Evolutionary conservation across 2,797 vertebrate species (phyloP).

Genomic region (Hylomyscus alleni): DNA sequence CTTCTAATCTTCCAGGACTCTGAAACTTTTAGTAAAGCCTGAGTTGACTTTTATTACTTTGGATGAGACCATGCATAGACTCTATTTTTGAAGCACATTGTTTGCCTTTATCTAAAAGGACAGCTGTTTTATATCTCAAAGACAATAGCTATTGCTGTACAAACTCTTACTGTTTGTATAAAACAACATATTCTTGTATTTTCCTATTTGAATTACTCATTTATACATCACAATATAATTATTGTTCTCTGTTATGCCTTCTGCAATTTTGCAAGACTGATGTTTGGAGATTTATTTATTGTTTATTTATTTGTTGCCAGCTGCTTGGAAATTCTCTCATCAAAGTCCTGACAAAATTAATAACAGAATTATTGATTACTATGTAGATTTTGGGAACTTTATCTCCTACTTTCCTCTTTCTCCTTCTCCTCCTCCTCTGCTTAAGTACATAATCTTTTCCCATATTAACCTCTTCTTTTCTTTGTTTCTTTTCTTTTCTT

Average conservation of each 20-base stretch:
- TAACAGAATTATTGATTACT: slow-evolving; percentile 20
- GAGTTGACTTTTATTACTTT: slow-evolving; percentile 40
- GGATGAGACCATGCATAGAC: background rate
- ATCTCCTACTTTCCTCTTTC: background rate
- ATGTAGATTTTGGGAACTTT: background rate
- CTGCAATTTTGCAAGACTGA: background rate
- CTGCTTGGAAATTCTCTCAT: slow-evolving; percentile 48
- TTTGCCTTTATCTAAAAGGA: slow-evolving; percentile 59
- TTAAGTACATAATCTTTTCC: no score
- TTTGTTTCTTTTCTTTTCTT: no score
- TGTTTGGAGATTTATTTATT: slow-evolving; percentile 32
- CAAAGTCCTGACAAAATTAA: slow-evolving; percentile 43
- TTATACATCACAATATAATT: slow-evolving; percentile 61
- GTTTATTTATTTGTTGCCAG: slow-evolving; percentile 2
- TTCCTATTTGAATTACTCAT: slow-evolving; percentile 64
- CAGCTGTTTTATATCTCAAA: background rate
- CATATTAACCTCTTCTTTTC: no score
- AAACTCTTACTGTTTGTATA: slow-evolving; percentile 58
- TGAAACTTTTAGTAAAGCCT: slow-evolving; percentile 58
- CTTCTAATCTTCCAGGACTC: slow-evolving; percentile 51
- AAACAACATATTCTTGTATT: slow-evolving; percentile 66
- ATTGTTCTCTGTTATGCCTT: slow-evolving; percentile 14
- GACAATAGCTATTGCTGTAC: slow-evolving; percentile 49
- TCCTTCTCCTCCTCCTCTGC: background rate
- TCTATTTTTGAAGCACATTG: slow-evolving; percentile 1